Base-by-base conservation (phyloP, 2,797 vertebrate species). In the Clarias laeviceps region DNA sequence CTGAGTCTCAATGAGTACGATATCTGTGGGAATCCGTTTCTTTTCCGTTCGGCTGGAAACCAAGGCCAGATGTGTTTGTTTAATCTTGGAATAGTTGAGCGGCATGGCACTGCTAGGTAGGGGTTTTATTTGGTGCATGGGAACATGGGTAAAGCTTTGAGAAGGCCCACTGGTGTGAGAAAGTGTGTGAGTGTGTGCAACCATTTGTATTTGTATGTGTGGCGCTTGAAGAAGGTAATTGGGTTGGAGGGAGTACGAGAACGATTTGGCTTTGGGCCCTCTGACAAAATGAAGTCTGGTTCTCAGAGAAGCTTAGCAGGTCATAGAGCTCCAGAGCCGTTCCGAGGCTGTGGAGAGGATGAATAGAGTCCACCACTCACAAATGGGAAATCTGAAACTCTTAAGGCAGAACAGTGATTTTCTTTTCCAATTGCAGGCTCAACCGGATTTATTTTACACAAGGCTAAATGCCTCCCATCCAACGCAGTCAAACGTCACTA, bases 201-300 rank as follows among this genome's bases (percentile, higher is more conserved):
- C 79, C 83, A 70, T 80, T 80, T 87, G 69, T 80, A 50, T 88
- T 76, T 87, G 78, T 82, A 50, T 50, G 82, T 79, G 82, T 87
- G 40, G 77, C 65, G 12, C 20, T 85, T 86, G 80, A 85, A 59
- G 72, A 88, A 34, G 27, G 9, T 88, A 84, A 85, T 91, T 87
- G 87, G 86, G 81, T 89, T 88, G 86, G 65, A 83, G 81, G 82
- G 83, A 81, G 83, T 88, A 89, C 87, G 82, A 82, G 80, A 84
- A 88, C 89, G 88, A 87, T 92, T 93, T 89, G 91, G 91, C 88
- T 94, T 89, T 81, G 57, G 81, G 74, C 85, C 80, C 86, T 91
- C 29, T 78, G 72, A 91, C 87, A 64, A 90, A 90, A 87, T 88
- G 17, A 89, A 84, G 86, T 86, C 86, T 89, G 89, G 77, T 82